Conservation (phyloP, 2,797 vertebrate species). For the Melanotaenia trifasciata region DNA sequence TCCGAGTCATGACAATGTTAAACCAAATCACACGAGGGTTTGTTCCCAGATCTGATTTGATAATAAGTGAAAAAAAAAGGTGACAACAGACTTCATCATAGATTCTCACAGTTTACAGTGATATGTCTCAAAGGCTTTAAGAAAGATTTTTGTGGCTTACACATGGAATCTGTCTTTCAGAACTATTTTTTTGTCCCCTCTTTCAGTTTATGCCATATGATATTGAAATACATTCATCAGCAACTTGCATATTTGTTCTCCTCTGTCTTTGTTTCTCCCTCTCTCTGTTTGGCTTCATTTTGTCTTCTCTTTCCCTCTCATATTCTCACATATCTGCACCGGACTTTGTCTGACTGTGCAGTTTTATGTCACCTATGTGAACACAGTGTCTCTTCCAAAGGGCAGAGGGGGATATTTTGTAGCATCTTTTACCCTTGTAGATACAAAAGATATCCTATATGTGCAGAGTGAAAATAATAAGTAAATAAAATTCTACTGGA, state of each 20-base stretch:
- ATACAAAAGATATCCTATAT: constrained; percentile 25
- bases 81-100: constrained; percentile 20
- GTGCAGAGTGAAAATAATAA: neutral
- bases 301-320: constrained; percentile 47
- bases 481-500: neutral
- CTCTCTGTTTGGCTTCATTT: constrained; percentile 27
- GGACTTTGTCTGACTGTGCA: constrained; percentile 61
- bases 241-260: constrained; percentile 29
- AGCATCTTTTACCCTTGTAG: constrained; percentile 23
- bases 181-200: constrained; percentile 10
- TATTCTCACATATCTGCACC: constrained; percentile 58
- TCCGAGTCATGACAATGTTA: constrained; percentile 1
- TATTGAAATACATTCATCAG: constrained; percentile 25
- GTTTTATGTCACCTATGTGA: constrained; percentile 51
- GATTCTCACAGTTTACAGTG: constrained; percentile 13
- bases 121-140: constrained; percentile 12
- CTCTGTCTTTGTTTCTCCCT: neutral
- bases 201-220: constrained; percentile 21
- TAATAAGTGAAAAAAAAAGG: constrained; percentile 13
- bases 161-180: neutral
- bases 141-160: constrained; percentile 12
- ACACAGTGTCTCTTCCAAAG: constrained; percentile 49
- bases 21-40: constrained; percentile 29
- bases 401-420: constrained; percentile 40
- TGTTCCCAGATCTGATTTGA: constrained; percentile 24